Evolutionary conservation across 2,113 vertebrate genomes (phyloP), one percentile per base, ranked within the genome.

Genomic region (Dasyurus viverrinus): DNA sequence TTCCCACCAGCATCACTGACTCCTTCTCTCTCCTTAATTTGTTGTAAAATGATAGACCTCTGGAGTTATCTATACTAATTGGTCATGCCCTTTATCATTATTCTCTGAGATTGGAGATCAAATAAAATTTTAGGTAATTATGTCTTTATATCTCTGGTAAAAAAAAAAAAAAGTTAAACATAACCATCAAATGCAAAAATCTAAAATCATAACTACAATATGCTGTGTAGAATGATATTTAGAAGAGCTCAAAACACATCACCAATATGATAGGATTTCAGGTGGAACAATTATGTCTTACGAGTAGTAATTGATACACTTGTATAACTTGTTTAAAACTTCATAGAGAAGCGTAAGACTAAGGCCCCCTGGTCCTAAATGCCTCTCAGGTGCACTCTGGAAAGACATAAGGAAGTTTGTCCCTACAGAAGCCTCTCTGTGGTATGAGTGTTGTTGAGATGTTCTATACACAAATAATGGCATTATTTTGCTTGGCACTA

Each of bases 271-370:
- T 7, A 5, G 19, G 11, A 19, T 84, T n/a, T 22, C 91, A 93
- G 36, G 57, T 24, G 42, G 9, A 8, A 10, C 42, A 89, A 11
- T n/a, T 53, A 53, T 92, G 53, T 68, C 91, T 97, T 92, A 89
- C 94, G 89, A 53, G 68, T 6, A 30, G 48, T 94, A 95, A 26
- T 76, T 54, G 48, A 94, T 46, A 24, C 46, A 89, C 89, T 42
- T 84, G 89, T 76, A 27, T 89, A 22, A 54, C 2, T 91, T 50
- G 26, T 52, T 27, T 89, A 47, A 48, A 53, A 93, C 95, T 95
- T 93, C 92, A 90, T 8, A 90, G 92, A 95, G 95, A 84, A 22
- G 5, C 89, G 60, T 54, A 54, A 52, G 90, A 90, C 8, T 2
- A 11, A 92, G n/a, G 54, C 50, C 2, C 95, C 91, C 24, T 42